phyloP scores from a whole-genome alignment of 92 coral and sea anemone species.

The Phenganax marumi region DNA sequence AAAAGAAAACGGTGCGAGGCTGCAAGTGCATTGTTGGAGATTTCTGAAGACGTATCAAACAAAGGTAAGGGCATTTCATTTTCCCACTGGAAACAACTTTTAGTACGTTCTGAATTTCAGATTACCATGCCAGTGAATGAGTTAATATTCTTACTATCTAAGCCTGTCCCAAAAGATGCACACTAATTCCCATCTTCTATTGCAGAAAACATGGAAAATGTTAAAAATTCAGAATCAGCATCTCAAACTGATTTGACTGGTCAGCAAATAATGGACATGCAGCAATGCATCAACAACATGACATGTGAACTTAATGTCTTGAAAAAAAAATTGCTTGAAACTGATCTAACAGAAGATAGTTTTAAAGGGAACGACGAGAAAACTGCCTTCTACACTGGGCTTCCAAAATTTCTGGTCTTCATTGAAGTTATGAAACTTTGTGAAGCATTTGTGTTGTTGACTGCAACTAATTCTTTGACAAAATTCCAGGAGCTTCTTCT shows the following conservation, averaged over 20 bases:
- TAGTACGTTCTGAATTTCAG: too few species aligned
- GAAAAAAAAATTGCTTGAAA: constrained; percentile 45
- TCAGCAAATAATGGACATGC: constrained; percentile 39
- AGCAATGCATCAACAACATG: constrained; percentile 28
- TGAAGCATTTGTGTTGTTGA: constrained; percentile 13
- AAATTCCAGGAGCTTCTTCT: constrained; percentile 26
- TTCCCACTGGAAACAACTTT: too few species aligned
- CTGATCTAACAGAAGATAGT: constrained; percentile 44
- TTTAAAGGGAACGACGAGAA: constrained; percentile 55
- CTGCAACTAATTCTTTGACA: not conserved
- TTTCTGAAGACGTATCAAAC: too few species aligned
- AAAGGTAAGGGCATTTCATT: too few species aligned
- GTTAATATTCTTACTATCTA: too few species aligned
- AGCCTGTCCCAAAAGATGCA: too few species aligned
- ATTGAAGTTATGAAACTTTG: constrained; percentile 19
- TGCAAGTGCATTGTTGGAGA: too few species aligned
- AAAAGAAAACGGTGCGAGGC: not conserved
- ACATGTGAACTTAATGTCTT: constrained; percentile 44
- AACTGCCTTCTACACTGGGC: constrained; percentile 56
- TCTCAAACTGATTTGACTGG: constrained; percentile 43
- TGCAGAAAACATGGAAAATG: too few species aligned
- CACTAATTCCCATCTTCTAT: too few species aligned
- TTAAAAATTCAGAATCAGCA: constrained; percentile 35
- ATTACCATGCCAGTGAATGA: too few species aligned
- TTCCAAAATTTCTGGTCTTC: constrained; percentile 38